Base-by-base conservation (phyloP, 2,888 invertebrate species). In the Cryptus armator region DNA sequence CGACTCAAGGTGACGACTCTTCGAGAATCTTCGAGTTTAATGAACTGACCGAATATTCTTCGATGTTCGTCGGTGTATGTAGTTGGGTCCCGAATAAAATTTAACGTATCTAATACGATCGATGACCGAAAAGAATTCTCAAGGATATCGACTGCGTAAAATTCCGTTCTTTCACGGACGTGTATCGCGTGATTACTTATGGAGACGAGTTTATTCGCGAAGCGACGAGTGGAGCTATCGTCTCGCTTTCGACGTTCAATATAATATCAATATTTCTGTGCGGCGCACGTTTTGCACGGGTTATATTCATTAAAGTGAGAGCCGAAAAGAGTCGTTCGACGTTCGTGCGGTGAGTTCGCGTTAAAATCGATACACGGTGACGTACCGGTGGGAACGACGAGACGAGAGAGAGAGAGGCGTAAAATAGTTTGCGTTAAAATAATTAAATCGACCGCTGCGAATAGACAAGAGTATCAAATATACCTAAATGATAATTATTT, bases 21-120 rank as follows among this genome's bases (percentile, higher is more conserved):
- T 48, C 48, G n/a, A 48, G 48, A 67, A 46, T 16, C 46, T 24
- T 67, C 19, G 56, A 43, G 71, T 71, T 53, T 16, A 71, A 56
- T 56, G 71, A 71, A 71, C 71, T 19, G 56, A 7, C 43, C 16
- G 43, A 29, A 62, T 62, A 62, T n/a, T 62, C 14, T 5, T 37
- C 37, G 37, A 5, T 7, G 37, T 37, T 37, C 37, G 37, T 37
- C 37, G 37, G 1, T 53, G 53, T 5, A 16, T 16, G 32, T 62
- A 19, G 53, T 16, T 0, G n/a, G 19, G 56, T 4, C n/a, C 19
- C 53, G 51, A 53, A 32, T 10, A 53, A 51, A 43, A 43, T 43
- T 56, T 51, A 59, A 43, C 14, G 43, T 43, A n/a, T 43, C 71
- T 37, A 56, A 56, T n/a, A 43, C 71, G 53, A 72, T 51, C 32